These are phyloP conservation scores for Drosophila neoperkinsi DNA, from an alignment of 2,888 invertebrate species.

Conservation along the genomic window DNA sequence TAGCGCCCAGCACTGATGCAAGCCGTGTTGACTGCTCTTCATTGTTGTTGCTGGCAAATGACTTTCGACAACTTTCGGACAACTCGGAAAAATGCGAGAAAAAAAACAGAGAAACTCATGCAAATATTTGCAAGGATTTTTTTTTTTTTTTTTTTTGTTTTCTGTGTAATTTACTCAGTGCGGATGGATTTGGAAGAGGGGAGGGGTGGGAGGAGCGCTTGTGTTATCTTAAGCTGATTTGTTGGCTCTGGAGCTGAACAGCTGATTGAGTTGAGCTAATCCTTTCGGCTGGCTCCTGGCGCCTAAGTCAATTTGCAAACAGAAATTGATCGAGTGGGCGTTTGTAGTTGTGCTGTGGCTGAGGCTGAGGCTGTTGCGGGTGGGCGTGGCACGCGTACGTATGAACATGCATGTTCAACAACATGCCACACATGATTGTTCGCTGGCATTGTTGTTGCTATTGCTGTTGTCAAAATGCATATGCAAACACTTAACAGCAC, in stretches of 20 bases:
- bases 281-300: constrained; percentile 34
- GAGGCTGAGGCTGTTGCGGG: neutral
- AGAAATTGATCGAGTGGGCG: constrained; percentile 24
- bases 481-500: constrained; percentile 71
- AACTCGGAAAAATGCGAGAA: constrained; percentile 20
- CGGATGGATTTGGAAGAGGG: neutral
- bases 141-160: constrained; percentile 13
- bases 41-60: constrained; percentile 65
- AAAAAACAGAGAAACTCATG: constrained; percentile 21
- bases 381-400: constrained; percentile 19
- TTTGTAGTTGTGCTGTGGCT: neutral
- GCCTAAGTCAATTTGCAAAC: constrained; percentile 45
- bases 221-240: constrained; percentile 79
- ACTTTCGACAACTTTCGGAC: constrained; percentile 70
- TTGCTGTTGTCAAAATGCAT: constrained; percentile 56
- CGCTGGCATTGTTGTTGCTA: constrained; percentile 28
- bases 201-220: neutral
- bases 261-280: constrained; percentile 59
- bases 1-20: constrained; percentile 27
- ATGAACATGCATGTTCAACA: constrained; percentile 63
- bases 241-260: constrained; percentile 51
- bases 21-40: constrained; percentile 8
- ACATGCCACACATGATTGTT: constrained; percentile 61
- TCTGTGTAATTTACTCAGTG: neutral
- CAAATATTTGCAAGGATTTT: constrained; percentile 54